Conservation (phyloP, 2,797 vertebrate genomes). For the Hirundo rustica region DNA sequence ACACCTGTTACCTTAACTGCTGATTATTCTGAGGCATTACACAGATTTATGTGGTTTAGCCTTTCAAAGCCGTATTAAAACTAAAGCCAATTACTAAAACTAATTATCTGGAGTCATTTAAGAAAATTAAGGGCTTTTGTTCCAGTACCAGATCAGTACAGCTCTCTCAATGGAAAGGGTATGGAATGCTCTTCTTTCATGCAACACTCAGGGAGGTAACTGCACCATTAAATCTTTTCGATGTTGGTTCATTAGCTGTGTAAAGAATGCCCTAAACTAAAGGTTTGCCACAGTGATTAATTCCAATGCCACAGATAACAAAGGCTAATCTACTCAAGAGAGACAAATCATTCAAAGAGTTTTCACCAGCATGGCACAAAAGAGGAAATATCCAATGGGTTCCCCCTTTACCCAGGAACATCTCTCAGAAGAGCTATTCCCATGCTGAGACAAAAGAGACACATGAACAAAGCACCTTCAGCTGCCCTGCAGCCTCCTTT, state of each 20-base stretch:
- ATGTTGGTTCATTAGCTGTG: slow-evolving; percentile 29
- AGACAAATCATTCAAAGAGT: background rate
- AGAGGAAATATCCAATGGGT: background rate
- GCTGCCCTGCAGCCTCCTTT: background rate
- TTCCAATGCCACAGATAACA: slow-evolving; percentile 21
- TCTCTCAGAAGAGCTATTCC: background rate
- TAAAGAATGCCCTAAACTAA: slow-evolving; percentile 1
- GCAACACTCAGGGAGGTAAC: background rate
- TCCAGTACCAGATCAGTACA: slow-evolving; percentile 6
- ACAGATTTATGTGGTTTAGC: slow-evolving; percentile 57
- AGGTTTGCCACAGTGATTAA: slow-evolving; percentile 37
- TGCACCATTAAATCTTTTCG: background rate
- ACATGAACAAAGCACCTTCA: background rate
- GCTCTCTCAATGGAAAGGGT: background rate
- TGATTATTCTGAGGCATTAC: background rate
- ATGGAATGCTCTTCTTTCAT: slow-evolving; percentile 15
- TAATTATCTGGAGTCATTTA: slow-evolving; percentile 65
- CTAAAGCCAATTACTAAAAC: slow-evolving; percentile 70
- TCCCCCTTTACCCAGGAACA: background rate
- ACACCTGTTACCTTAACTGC: background rate
- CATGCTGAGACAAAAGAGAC: background rate
- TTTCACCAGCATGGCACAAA: slow-evolving; percentile 23
- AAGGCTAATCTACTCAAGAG: slow-evolving; percentile 8
- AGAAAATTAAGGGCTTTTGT: slow-evolving; percentile 64
- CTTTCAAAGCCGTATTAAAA: slow-evolving; percentile 72